Conservation (phyloP, 2,113 vertebrate species). For the Xenopus tropicalis region DNA sequence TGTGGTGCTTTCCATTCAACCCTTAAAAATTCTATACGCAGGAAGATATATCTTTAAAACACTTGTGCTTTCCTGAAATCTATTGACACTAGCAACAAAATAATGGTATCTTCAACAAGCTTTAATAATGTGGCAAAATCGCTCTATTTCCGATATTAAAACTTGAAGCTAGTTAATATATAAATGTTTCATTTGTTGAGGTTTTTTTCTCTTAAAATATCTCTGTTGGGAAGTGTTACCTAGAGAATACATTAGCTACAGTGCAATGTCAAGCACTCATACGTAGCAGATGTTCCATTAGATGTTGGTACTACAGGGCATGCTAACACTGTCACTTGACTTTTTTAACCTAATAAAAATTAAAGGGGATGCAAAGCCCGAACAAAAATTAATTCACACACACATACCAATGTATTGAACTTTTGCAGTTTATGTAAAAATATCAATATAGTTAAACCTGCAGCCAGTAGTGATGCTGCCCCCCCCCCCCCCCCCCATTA, state of each 20-base stretch:
- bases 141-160: constrained; percentile 58
- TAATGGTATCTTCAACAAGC: constrained; percentile 64
- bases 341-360: rapidly evolving
- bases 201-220: constrained; percentile 82
- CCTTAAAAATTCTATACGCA: too few relatives aligned
- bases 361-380: too few relatives aligned
- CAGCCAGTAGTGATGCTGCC: too few relatives aligned
- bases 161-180: constrained; percentile 68
- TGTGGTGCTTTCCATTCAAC: too few relatives aligned
- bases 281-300: constrained; percentile 58
- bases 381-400: too few relatives aligned
- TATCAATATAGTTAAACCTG: too few relatives aligned
- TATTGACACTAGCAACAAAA: constrained; percentile 70
- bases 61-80: constrained; percentile 51
- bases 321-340: too few relatives aligned
- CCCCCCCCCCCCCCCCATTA: too few relatives aligned
- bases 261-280: constrained; percentile 67
- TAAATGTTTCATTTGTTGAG: constrained; percentile 69
- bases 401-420: too few relatives aligned
- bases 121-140: constrained; percentile 60
- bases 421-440: too few relatives aligned
- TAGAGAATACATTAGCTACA: constrained; percentile 70
- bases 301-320: too few relatives aligned
- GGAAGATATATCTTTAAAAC: too few relatives aligned
- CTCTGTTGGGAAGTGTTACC: constrained; percentile 72